phyloP scores from a whole-genome alignment of 2,113 vertebrate genomes.

The Pycnonotus jocosus region DNA sequence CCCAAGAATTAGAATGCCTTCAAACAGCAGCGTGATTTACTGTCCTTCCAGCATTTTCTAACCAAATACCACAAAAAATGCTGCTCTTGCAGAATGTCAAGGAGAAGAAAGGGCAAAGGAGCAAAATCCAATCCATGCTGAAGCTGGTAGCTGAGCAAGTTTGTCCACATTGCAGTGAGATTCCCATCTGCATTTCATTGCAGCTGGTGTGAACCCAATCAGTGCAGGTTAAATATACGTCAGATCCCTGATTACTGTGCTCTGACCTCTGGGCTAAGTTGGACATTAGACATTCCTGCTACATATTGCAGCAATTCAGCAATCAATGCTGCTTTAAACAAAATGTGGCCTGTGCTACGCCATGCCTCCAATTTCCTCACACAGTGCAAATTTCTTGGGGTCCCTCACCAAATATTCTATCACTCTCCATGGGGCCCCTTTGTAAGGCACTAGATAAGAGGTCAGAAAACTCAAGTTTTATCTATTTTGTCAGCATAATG shows the following conservation, averaged over 20 bases:
- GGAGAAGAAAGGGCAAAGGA: slow-evolving; percentile 27
- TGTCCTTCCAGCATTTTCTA: slow-evolving; percentile 16
- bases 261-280: neutral
- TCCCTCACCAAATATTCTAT: neutral
- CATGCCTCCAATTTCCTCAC: neutral
- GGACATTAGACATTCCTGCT: slow-evolving; percentile 24
- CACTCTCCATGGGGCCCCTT: accelerated
- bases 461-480: neutral
- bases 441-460: neutral
- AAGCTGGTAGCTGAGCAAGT: neutral
- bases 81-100: slow-evolving; percentile 27
- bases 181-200: slow-evolving; percentile 22
- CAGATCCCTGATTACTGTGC: neutral
- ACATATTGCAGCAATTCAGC: neutral
- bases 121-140: neutral
- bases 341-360: neutral
- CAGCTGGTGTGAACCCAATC: slow-evolving; percentile 27
- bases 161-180: neutral
- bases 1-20: neutral
- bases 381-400: neutral
- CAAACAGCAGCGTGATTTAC: neutral
- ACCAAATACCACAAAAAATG: slow-evolving; percentile 28
- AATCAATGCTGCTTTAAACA: neutral
- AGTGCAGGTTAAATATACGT: neutral
- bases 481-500: neutral